Evolutionary conservation across 1,140 invertebrate species (phyloP), one percentile per base, ranked within the genome.

Genomic region (Temnothorax longispinosus): DNA sequence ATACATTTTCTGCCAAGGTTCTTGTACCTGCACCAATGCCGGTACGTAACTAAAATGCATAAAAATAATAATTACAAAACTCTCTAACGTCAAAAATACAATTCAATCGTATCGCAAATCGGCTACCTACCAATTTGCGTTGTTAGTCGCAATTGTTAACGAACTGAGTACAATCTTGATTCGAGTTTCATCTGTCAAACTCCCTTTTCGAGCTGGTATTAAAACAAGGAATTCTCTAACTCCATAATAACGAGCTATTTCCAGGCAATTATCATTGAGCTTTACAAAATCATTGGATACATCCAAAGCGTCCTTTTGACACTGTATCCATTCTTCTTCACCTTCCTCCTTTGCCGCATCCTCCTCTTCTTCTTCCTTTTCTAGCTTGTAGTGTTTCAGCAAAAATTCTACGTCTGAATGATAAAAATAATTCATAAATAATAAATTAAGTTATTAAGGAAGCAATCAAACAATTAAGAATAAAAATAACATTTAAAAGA

Each of bases 91-190:
- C 7, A 56, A 15, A 44, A 21, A 52, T 60, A 38, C 15, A 56
- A 71, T 11, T 67, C 11, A 71, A 27, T 38, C 0, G 58, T 27
- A 21, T 13, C 1, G 0, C 4, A 2, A 5, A 21, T 54, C 15
- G 35, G 15, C n/a, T 77, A n/a, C 89, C 94, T 95, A 97, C 97
- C 97, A 98, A 92, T 96, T 96, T 27, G 97, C 96, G 95, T 99
- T 99, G 72, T 96, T 97, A n/a, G 97, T 95, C 15, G 98, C 98
- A 88, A 99, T 98, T 65, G 97, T 96, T 15, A 98, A 94, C 18
- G 98, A 98, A 94, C 98, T 99, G 52, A 99, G 94, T 4, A 99
- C 95, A 85, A 99, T 96, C 96, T 98, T 99, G 54, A 98, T 97
- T 92, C 97, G 96, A 87, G 97, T 98, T 91, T 99, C 98, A 88